Evolutionary conservation across 1,140 invertebrate genomes (phyloP), one percentile per base, ranked within the genome.

Genomic region (Coenobita brevimanus): DNA sequence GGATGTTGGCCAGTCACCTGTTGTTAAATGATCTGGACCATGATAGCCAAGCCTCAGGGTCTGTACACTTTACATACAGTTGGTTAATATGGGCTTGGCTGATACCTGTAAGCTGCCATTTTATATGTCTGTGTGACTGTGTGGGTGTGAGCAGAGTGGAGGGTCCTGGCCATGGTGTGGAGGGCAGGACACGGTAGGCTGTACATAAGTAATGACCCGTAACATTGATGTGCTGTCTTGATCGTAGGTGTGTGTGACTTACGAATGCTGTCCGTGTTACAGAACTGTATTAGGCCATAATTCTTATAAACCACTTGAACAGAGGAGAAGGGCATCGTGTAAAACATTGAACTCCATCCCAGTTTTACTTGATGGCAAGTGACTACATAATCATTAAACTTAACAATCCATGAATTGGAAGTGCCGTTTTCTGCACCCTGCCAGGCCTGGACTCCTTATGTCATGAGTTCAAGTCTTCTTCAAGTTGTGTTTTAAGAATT

Each of bases 221-320:
- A 85, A 85, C 82, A 85, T 85, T 85, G 82, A 85, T 85, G 82
- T 85, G 71, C 43, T 85, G 82, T 85, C 82, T 85, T 85, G 82
- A 76, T 64, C 43, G 82, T 85, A 85, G 82, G 82, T 85, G 82
- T 85, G 82, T 76, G 80, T 50, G 46, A 82, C 62, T 82, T 46
- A 76, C 43, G 71, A 85, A 85, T 85, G 82, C 71, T 78, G 71
- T 85, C 60, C 60, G 50, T 76, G 82, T 76, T 85, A 82, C 80
- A 75, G 73, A 78, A 6, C 73, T 85, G 73, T 84, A 76, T 78
- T 85, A 36, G 73, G 82, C 82, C 64, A 50, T 30, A 76, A 85
- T 85, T 78, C 50, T 75, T 84, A 75, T 50, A 75, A 24, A 46
- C 27, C 33, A 60, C 64, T 43, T 50, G 62, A 46, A n/a, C 64